These are phyloP conservation scores for Zeugodacus cucurbitae DNA, from an alignment of 1,140 invertebrate species.

Conservation along the genomic window DNA sequence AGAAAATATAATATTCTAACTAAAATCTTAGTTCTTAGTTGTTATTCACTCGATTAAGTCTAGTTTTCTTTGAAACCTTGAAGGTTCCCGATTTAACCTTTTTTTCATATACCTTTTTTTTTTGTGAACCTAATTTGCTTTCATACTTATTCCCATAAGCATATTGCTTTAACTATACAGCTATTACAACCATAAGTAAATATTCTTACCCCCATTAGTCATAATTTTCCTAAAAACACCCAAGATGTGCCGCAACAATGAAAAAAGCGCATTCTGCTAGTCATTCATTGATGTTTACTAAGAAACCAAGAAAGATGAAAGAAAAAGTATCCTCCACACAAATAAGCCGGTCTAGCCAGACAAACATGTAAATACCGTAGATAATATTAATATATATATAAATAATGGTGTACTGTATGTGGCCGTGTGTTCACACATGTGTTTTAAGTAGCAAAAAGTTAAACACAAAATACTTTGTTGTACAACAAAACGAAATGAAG, in stretches of 20 bases:
- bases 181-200: neutral
- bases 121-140: too few relatives aligned
- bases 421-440: neutral
- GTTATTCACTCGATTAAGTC: too few relatives aligned
- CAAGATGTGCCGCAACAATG: neutral
- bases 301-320: constrained; percentile 16
- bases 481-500: neutral
- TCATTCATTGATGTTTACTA: constrained; percentile 3
- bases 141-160: neutral
- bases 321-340: neutral
- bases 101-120: too few relatives aligned
- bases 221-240: neutral
- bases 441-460: constrained; percentile 10
- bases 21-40: too few relatives aligned
- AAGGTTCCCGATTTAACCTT: too few relatives aligned
- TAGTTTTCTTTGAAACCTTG: too few relatives aligned
- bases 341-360: neutral
- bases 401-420: neutral
- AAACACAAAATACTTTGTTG: constrained; percentile 14
- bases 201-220: neutral
- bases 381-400: neutral
- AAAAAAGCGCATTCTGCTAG: neutral
- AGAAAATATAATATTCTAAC: too few relatives aligned
- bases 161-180: neutral
- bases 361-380: neutral